Evolutionary conservation across 2,113 vertebrate genomes (phyloP), one percentile per base, ranked within the genome.

Genomic region (Hemicordylus capensis): DNA sequence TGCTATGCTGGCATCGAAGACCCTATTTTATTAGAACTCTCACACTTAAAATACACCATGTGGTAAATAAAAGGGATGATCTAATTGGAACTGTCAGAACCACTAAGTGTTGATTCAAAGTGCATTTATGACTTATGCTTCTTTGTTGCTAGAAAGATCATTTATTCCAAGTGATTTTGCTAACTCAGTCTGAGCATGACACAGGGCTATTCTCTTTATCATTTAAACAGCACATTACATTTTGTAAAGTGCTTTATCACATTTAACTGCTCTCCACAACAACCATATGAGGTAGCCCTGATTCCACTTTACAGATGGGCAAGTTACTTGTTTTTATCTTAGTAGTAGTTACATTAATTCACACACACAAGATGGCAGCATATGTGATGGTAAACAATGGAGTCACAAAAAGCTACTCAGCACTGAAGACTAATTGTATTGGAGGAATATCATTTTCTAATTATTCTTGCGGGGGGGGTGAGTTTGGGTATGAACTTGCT

Each of bases 1-100:
- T 76, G 81, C 31, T 61, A 28, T 26, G 66, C 42, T 34, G 66
- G 22, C n/a, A 20, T 12, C 37, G 11, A 34, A 58, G 44, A 73
- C 64, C 34, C 19, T 44, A 64, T 86, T 89, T 92, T 69, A 90
- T 81, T 89, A 78, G 14, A 59, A 74, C 17, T 80, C 9, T 39
- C 42, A 67, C 91, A 80, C 66, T 82, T 89, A 77, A 72, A 90
- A 89, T 81, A 85, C 88, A 63, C 3, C 0, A 0, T 67, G n/a
- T n/a, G 26, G 51, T 63, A 82, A 37, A 76, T 70, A 66, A 22
- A 90, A 17, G 24, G 73, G 31, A 84, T 76, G 74, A 14, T 75
- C 74, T 31, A 66, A 86, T 70, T 1, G 58, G 46, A 63, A 83
- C 89, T 76, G 84, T 15, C 48, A 70, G 59, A 84, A 31, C 44